Evolutionary conservation across 2,888 invertebrate species (phyloP).

Genomic region (Gonocerus acuteangulatus): DNA sequence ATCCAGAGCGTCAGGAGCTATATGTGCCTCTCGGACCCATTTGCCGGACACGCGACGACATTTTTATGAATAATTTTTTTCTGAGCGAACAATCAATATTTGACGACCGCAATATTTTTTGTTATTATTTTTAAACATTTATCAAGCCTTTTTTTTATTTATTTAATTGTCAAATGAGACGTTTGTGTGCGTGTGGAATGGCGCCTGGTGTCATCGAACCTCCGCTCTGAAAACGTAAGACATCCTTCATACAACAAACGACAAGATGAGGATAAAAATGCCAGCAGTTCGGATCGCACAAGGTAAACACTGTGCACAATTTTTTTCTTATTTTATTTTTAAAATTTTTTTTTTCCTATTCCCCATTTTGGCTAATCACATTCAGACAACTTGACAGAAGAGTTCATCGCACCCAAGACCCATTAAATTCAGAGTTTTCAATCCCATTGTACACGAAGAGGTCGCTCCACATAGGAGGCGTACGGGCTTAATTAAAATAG

Average conservation of each 20-base stretch:
- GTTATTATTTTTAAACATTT: not conserved
- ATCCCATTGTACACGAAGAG: not conserved
- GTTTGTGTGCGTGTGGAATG: slow-evolving; percentile 21
- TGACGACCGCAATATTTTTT: not conserved
- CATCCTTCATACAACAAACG: slow-evolving; percentile 9
- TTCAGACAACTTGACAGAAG: not conserved
- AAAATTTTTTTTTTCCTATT: not conserved
- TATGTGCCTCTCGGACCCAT: not conserved
- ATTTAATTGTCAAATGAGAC: not conserved
- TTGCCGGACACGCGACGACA: not conserved
- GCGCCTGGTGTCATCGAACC: slow-evolving; percentile 7
- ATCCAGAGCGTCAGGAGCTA: not conserved
- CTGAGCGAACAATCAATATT: not conserved
- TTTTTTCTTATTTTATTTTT: not conserved
- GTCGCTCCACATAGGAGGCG: not conserved
- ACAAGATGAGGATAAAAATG: slow-evolving; percentile 96
- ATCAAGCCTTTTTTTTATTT: no score
- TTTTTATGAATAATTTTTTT: no score
- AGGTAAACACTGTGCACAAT: slow-evolving; percentile 56
- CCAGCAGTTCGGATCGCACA: slow-evolving; percentile 93
- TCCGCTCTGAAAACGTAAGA: slow-evolving; percentile 19
- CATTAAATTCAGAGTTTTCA: not conserved
- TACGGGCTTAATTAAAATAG: slow-evolving; percentile 19
- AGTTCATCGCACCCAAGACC: slow-evolving; percentile 8
- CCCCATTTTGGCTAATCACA: no score